Evolutionary conservation across 2,113 vertebrate species (phyloP).

Genomic region (sheep (Ovis aries)): DNA sequence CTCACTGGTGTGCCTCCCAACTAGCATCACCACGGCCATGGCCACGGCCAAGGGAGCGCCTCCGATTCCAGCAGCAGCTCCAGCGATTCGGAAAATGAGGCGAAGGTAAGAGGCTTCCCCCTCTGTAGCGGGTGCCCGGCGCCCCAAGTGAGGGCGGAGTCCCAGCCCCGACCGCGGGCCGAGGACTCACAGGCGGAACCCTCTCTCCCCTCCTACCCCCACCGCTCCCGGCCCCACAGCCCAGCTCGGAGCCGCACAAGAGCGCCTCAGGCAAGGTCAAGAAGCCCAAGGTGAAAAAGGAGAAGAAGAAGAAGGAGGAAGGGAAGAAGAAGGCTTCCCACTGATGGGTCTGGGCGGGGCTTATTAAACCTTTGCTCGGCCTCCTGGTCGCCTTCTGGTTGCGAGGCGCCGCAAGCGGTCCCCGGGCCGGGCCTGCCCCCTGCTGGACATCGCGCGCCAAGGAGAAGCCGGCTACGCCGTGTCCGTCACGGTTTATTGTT

Average conservation of each 20-base stretch:
- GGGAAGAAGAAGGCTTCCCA: neutral
- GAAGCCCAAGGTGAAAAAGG: constrained; percentile 59
- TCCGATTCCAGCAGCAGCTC: constrained; percentile 57
- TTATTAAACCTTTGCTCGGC: neutral
- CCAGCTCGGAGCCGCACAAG: neutral
- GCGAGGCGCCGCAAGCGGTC: neutral
- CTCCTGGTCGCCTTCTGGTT: neutral
- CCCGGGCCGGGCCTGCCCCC: neutral
- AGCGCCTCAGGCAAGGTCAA: constrained; percentile 33
- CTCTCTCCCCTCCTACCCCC: neutral
- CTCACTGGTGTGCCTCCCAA: neutral
- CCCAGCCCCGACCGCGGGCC: rapidly evolving
- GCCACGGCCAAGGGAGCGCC: neutral
- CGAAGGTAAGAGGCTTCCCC: constrained; percentile 18
- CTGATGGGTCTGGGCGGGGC: neutral
- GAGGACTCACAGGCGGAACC: neutral
- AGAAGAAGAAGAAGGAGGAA: neutral
- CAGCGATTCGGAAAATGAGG: constrained; percentile 36
- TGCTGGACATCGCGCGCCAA: neutral
- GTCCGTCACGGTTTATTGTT: constrained; percentile 61
- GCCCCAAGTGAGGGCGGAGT: rapidly evolving
- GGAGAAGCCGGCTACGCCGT: neutral
- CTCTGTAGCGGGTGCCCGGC: rapidly evolving
- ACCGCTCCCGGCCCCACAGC: neutral
- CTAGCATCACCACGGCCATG: neutral